Evolutionary conservation across 2,888 invertebrate genomes (phyloP).

Genomic region (Lacanobia wlatinum): DNA sequence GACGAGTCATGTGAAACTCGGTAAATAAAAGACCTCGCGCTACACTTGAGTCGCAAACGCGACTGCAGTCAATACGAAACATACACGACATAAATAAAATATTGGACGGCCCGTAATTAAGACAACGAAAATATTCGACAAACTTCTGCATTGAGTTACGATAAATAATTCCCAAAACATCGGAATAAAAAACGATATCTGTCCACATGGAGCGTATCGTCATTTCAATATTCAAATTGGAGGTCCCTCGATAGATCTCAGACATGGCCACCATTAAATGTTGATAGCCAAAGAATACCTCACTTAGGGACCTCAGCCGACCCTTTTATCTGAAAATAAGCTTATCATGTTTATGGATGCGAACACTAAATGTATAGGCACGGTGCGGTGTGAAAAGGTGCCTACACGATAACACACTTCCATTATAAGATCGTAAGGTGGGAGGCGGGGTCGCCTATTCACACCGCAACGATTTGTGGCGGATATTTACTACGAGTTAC

Average conservation of each 20-base stretch:
- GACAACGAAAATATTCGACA: slow-evolving; percentile 14
- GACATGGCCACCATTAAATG: slow-evolving; percentile 86
- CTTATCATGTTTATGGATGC: slow-evolving; percentile 88
- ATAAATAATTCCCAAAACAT: slow-evolving; percentile 73
- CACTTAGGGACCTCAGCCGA: slow-evolving; percentile 84
- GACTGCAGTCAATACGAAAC: slow-evolving; percentile 31
- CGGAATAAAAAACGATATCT: slow-evolving; percentile 78
- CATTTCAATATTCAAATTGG: slow-evolving; percentile 89
- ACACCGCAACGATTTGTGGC: slow-evolving; percentile 68
- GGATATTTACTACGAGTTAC: slow-evolving; percentile 57
- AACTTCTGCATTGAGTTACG: slow-evolving; percentile 38
- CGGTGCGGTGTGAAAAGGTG: slow-evolving; percentile 79
- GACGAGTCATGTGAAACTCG: slow-evolving; percentile 10
- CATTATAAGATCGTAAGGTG: slow-evolving; percentile 77
- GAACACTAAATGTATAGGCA: slow-evolving; percentile 81
- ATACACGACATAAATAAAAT: slow-evolving; percentile 28
- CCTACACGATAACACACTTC: slow-evolving; percentile 80
- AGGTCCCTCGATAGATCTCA: slow-evolving; percentile 83
- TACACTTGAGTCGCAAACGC: background rate
- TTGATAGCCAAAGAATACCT: slow-evolving; percentile 87
- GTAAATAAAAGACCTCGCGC: slow-evolving; percentile 25
- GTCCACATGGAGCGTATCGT: slow-evolving; percentile 73
- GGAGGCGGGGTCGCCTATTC: slow-evolving; percentile 72
- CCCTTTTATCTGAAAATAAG: slow-evolving; percentile 89
- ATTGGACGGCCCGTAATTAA: slow-evolving; percentile 29